Evolutionary conservation across 1,140 invertebrate species (phyloP).

Genomic region (Trinorchestia longiramus): DNA sequence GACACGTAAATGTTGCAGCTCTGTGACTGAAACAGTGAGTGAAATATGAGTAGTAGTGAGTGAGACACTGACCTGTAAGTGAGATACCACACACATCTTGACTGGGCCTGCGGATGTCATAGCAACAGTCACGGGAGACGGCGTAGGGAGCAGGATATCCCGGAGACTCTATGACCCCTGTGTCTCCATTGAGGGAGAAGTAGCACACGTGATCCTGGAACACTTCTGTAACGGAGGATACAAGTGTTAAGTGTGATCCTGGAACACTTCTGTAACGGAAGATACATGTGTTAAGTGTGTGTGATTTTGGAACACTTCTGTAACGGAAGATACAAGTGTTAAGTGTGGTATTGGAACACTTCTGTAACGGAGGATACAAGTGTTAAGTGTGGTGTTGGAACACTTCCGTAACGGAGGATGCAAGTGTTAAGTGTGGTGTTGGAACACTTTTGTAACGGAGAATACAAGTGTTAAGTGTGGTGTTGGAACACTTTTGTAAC

Average conservation of each 20-base stretch:
- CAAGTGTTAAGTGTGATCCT: not conserved
- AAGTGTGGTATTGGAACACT: no score
- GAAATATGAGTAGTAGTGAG: no score
- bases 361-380: no score
- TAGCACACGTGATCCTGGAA: constrained; percentile 65
- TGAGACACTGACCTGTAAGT: no score
- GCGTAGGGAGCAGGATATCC: constrained; percentile 68
- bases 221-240: not conserved
- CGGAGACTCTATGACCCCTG: constrained; percentile 68
- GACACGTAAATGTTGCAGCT: no score
- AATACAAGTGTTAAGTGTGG: no score
- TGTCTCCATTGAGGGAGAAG: constrained; percentile 64
- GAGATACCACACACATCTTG: no score
- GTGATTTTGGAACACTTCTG: constrained; percentile 12
- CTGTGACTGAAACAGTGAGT: no score
- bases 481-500: not conserved
- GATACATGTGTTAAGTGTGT: not conserved
- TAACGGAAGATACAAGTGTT: not conserved
- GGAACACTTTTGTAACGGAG: no score
- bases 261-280: constrained; percentile 1
- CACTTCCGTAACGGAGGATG: no score
- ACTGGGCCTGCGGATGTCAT: constrained; percentile 68
- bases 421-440: not conserved
- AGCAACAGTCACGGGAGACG: constrained; percentile 68
- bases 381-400: no score